Evolutionary conservation across 2,797 vertebrate species (phyloP).

Genomic region (Scolopax rusticola): DNA sequence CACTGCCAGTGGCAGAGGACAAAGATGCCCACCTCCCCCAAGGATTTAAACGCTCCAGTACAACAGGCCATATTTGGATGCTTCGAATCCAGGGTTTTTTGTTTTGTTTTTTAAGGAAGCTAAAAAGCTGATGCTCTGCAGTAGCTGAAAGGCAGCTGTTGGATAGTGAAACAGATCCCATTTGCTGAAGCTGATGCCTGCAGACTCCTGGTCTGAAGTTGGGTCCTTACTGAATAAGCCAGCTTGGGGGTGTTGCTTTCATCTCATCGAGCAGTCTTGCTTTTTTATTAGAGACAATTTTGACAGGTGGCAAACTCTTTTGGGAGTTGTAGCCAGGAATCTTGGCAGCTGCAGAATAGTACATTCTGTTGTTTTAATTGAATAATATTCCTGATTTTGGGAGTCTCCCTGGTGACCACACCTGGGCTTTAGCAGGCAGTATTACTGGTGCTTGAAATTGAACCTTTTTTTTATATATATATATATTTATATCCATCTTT

Average conservation of each 20-base stretch:
- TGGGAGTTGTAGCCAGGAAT: conserved; percentile 38
- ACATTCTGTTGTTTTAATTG: conserved; percentile 12
- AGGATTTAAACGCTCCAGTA: conserved; percentile 68
- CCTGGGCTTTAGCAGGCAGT: conserved; percentile 73
- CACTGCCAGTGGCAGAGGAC: conserved; percentile 54
- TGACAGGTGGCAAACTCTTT: conserved; percentile 44
- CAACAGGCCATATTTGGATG: conserved; percentile 74
- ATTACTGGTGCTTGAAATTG: conserved; percentile 79
- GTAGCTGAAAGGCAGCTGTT: conserved; percentile 69
- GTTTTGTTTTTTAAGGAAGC: conserved; percentile 54
- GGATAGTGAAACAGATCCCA: conserved; percentile 43
- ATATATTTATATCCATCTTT: conserved; percentile 79
- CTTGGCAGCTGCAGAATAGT: conserved; percentile 56
- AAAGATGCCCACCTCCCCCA: conserved; percentile 47
- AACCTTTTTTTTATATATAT: conserved; percentile 73
- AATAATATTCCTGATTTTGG: conserved; percentile 47
- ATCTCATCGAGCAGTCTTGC: conserved; percentile 48
- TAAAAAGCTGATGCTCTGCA: conserved; percentile 67
- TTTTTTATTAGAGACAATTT: conserved; percentile 56
- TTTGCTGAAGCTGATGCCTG: conserved; percentile 63
- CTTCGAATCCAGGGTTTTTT: conserved; percentile 65
- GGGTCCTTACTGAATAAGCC: conserved; percentile 47
- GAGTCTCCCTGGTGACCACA: conserved; percentile 40
- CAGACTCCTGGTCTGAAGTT: conserved; percentile 55
- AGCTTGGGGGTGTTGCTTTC: conserved; percentile 53